Evolutionary conservation across 1,140 invertebrate genomes (phyloP), one percentile per base, ranked within the genome.

Genomic region (Diabrotica undecimpunctata): DNA sequence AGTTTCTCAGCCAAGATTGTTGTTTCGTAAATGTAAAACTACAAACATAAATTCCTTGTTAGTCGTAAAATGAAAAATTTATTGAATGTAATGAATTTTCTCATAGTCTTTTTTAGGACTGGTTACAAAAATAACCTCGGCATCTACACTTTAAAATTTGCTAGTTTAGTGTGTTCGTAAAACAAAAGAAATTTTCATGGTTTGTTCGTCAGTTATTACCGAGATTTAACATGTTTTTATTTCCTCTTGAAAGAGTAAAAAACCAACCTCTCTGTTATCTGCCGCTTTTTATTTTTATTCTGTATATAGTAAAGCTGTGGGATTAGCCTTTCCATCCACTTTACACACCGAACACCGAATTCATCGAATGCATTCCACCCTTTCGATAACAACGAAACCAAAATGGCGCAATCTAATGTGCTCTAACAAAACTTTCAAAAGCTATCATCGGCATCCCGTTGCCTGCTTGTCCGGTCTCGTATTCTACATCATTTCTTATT

Each of bases 361-460:
- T 50, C 61, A 58, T 66, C 38, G 35, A 62, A 41, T 53, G 59
- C 62, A 51, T 61, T 57, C 63, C 54, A 64, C 60, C 67, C 67
- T 66, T 68, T 50, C 64, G 58, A 66, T 66, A 68, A 68, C 53
- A 54, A 61, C 61, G 50, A 54, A 59, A 54, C 56, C 13, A 68
- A 68, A 68, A 68, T 68, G 58, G 63, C 64, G 57, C 62, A 53
- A 60, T 60, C 54, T 65, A 66, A 68, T 68, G 67, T 63, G 67
- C 64, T 66, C 67, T 52, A 68, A 68, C 64, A 68, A 68, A 68
- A 68, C 67, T 68, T 68, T 68, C 64, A 68, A 68, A 68, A 68
- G 67, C 67, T 67, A 67, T 64, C 66, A 64, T 67, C 61, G 62
- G 55, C 51, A 64, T 59, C 62, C 50, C 55, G 56, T 64, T 64